A percentile compares a stretch with the other conserved stretches of the same genome.
Evolutionary conservation across 2,113 vertebrate genomes (phyloP).

Genomic region (Acanthisitta chloris): DNA sequence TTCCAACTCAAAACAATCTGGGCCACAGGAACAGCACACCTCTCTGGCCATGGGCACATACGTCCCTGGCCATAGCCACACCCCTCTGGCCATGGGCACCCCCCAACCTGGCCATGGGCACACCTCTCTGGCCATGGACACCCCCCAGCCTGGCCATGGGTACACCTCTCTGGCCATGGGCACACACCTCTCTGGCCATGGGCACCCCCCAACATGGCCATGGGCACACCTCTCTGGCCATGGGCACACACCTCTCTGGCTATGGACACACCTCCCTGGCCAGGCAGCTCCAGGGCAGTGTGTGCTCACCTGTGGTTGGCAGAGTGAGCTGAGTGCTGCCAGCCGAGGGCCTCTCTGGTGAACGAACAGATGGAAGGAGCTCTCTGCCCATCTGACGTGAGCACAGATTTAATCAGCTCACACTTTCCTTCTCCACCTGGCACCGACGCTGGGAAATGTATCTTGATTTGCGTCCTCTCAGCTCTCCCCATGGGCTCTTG

Average conservation of each 20-base stretch:
- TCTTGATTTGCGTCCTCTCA: slow-evolving; percentile 40
- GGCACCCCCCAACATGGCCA: no score
- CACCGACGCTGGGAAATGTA: neutral
- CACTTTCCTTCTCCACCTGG: slow-evolving; percentile 40
- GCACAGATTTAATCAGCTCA: slow-evolving; percentile 38
- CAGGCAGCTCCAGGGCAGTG: rapidly evolving
- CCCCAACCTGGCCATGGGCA: rapidly evolving
- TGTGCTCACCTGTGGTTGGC: neutral
- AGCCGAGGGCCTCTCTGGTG: neutral
- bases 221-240: neutral
- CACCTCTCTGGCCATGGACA: neutral
- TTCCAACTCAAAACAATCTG: neutral
- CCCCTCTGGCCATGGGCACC: no score
- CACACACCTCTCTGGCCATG: neutral
- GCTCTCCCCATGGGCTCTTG: neutral
- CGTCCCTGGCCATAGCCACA: no score
- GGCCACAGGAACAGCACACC: no score
- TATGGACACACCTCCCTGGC: rapidly evolving
- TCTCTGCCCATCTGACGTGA: slow-evolving; percentile 36
- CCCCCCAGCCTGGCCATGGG: neutral
- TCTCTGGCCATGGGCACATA: no score
- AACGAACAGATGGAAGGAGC: slow-evolving; percentile 47
- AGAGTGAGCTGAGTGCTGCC: neutral
- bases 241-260: rapidly evolving
- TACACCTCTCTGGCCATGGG: neutral